Percentiles rank a stretch among this genome's conserved stretches.
Evolutionary conservation across 1,140 invertebrate genomes (phyloP).

Genomic region (Lutraria rhynchaena): DNA sequence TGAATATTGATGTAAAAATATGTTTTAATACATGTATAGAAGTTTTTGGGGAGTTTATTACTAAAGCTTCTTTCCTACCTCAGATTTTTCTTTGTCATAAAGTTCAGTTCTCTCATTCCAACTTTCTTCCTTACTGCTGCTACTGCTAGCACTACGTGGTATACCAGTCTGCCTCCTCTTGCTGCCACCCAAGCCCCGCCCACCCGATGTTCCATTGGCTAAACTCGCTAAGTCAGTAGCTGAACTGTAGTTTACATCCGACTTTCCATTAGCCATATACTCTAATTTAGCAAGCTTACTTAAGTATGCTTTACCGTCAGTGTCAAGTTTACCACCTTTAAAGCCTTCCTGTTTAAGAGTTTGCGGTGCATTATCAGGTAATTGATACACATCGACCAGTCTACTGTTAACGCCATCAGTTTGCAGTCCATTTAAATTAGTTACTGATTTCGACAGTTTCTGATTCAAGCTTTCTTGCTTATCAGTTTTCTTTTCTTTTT

Average conservation of each 20-base stretch:
- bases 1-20: too few relatives aligned
- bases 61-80: slow-evolving; percentile 7
- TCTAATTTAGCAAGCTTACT: slow-evolving; percentile 24
- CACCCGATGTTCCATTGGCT: not conserved
- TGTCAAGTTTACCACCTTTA: slow-evolving; percentile 35
- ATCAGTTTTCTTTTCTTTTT: slow-evolving; percentile 12
- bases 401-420: slow-evolving; percentile 20
- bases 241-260: slow-evolving; percentile 36
- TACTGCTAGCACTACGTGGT: slow-evolving; percentile 48
- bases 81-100: slow-evolving; percentile 40
- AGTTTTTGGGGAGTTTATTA: not conserved
- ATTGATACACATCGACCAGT: slow-evolving; percentile 49
- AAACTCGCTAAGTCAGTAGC: slow-evolving; percentile 33
- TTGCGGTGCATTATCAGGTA: slow-evolving; percentile 23
- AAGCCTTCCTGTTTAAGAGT: slow-evolving; percentile 33
- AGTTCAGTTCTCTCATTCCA: slow-evolving; percentile 31
- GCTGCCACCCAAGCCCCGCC: not conserved
- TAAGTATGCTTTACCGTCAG: slow-evolving; percentile 15
- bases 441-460: not conserved
- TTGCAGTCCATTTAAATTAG: slow-evolving; percentile 9
- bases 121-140: slow-evolving; percentile 51
- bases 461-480: not conserved
- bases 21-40: not conserved
- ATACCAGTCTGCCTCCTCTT: not conserved
- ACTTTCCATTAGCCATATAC: slow-evolving; percentile 11